Percentiles rank a stretch among this genome's conserved stretches.
Conservation (phyloP, 2,797 vertebrate genomes). For the Chromis chromis region DNA sequence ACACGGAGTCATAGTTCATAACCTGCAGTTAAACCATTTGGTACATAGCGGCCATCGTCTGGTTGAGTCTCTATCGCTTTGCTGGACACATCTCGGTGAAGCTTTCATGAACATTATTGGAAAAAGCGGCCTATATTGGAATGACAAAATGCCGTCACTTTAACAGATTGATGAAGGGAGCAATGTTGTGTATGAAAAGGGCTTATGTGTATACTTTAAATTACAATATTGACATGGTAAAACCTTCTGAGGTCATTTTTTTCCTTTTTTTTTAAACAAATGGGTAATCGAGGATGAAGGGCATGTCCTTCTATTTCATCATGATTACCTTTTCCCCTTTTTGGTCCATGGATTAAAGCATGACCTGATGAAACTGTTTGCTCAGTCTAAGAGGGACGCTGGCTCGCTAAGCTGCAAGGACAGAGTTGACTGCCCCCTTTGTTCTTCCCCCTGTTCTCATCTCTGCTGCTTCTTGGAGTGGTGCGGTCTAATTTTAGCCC, state of each 20-base stretch:
- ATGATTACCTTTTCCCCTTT: conserved; percentile 16
- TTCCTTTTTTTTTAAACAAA: not conserved
- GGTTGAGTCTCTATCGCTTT: no score
- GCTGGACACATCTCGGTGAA: no score
- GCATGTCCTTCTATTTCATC: conserved; percentile 6
- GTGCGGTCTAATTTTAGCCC: conserved; percentile 53
- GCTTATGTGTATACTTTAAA: not conserved
- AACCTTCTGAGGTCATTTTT: conserved; percentile 1
- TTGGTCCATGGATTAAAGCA: conserved; percentile 24
- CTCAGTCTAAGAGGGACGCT: conserved; percentile 12
- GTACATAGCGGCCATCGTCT: no score
- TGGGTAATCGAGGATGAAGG: not conserved
- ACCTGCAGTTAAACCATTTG: no score
- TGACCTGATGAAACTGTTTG: conserved; percentile 39
- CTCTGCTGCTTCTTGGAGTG: conserved; percentile 34
- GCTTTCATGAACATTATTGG: no score
- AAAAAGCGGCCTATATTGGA: no score
- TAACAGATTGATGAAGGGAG: no score
- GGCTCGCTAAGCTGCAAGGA: conserved; percentile 30
- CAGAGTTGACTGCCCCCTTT: conserved; percentile 32
- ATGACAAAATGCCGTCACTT: no score
- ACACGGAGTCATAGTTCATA: no score
- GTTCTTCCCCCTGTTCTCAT: conserved; percentile 39
- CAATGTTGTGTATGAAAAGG: no score
- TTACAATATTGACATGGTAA: not conserved